Evolutionary conservation across 2,113 vertebrate genomes (phyloP).

Genomic region (Callopanchax toddi): DNA sequence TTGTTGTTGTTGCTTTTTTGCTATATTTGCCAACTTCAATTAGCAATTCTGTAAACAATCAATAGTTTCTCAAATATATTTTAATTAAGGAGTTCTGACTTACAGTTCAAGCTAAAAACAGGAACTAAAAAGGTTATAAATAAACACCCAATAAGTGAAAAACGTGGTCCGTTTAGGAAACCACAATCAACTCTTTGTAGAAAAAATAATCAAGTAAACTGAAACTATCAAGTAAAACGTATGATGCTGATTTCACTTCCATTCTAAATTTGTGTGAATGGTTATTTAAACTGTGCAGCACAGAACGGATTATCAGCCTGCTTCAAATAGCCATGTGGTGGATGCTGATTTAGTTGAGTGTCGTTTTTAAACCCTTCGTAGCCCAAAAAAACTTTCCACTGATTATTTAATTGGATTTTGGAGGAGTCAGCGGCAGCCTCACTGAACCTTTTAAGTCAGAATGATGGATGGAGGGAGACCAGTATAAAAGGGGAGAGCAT

Average conservation of each 20-base stretch:
- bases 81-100: background rate
- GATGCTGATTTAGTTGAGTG: constrained; percentile 39
- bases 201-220: background rate
- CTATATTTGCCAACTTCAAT: background rate
- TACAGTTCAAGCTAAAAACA: constrained; percentile 18
- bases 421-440: constrained; percentile 35
- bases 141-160: background rate
- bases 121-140: constrained; percentile 7
- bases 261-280: background rate
- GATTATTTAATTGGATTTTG: constrained; percentile 78
- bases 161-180: background rate
- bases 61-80: no score
- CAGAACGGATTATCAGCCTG: constrained; percentile 29
- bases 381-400: constrained; percentile 53
- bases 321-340: constrained; percentile 29
- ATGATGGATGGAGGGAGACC: constrained; percentile 25
- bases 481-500: constrained; percentile 69
- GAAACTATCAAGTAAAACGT: background rate
- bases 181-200: background rate
- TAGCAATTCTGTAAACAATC: background rate
- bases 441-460: constrained; percentile 44
- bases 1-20: background rate
- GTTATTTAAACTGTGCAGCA: constrained; percentile 6
- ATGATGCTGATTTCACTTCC: background rate
- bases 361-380: constrained; percentile 71